Base-by-base conservation (phyloP, 2,797 vertebrate genomes). In the Sebastes hubbsi region DNA sequence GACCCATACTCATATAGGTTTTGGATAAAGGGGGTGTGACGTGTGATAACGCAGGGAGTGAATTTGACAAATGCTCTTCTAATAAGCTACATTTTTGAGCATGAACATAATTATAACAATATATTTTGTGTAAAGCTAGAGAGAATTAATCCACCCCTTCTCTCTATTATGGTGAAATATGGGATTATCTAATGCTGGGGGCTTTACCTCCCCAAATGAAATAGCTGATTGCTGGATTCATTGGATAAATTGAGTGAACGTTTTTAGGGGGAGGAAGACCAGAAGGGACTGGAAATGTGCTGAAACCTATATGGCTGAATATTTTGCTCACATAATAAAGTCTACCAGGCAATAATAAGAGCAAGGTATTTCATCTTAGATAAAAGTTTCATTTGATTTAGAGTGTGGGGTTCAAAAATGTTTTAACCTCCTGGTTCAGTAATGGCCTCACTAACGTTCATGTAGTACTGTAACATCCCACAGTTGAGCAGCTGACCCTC, bases 221-320 rank as follows among this genome's bases (percentile, higher is more conserved):
- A 80, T 27, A 10, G 38, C 46, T 67, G 69, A 82, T 71, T 83
- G 75, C 24, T 14, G n/a, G 55, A 82, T 79, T 55, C 32, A 55
- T 36, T 59, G 20, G 77, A 56, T 16, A 1, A 27, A 65, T 14
- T 52, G 4, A 67, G 4, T 67, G 18, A n/a, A 65, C 3, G 13
- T 66, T 80, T 74, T 60, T 2, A 0, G 0, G 5, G 9, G 3
- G 2, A 18, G 42, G 5, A 62, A 62, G 24, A 71, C 32, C 25
- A 75, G 36, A 13, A 66, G 25, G 52, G 18, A 10, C 24, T 10
- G 63, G 30, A n/a, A 72, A 30, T 4, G 12, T 71, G 9, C 22
- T 52, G 6, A 30, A 58, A 54, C n/a, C 32, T 52, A 18, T 49
- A 49, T 20, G 6, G 1, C 3, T 18, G 42, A 16, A 42, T 42